phyloP scores from a whole-genome alignment of 2,113 vertebrate species.

The Alaudala cheleensis region DNA sequence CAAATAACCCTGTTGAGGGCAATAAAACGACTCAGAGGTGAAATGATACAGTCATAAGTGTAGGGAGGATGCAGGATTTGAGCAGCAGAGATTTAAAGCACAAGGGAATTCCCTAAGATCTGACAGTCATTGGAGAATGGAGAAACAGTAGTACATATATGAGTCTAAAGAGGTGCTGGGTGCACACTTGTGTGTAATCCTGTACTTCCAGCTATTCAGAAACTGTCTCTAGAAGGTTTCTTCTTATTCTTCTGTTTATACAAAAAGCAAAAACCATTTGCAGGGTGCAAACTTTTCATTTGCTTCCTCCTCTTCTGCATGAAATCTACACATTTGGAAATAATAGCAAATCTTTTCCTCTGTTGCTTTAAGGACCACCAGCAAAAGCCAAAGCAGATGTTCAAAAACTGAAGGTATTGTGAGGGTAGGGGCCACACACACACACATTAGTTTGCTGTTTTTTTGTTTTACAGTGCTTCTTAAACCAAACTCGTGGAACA shows the following conservation, averaged over 20 bases:
- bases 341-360: not conserved
- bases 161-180: not conserved
- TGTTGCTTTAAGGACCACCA: not conserved
- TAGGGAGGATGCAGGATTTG: not conserved
- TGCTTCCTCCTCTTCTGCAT: not conserved
- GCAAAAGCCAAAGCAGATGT: not conserved
- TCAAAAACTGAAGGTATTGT: not conserved
- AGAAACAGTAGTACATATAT: not conserved
- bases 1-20: not conserved
- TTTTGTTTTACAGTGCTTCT: not conserved
- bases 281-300: not conserved
- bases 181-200: not conserved
- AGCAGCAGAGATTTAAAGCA: not conserved
- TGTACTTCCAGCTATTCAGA: not conserved
- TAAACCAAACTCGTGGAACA: not conserved
- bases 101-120: not conserved
- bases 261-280: not conserved
- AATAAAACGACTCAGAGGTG: slow-evolving; percentile 1
- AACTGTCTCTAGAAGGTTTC: not conserved
- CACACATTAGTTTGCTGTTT: not conserved
- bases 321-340: not conserved
- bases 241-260: not conserved
- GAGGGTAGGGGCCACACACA: not conserved
- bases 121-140: not conserved
- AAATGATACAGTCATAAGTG: not conserved